Base-by-base conservation (phyloP, 1,140 invertebrate genomes). In the Anoplophora glabripennis region DNA sequence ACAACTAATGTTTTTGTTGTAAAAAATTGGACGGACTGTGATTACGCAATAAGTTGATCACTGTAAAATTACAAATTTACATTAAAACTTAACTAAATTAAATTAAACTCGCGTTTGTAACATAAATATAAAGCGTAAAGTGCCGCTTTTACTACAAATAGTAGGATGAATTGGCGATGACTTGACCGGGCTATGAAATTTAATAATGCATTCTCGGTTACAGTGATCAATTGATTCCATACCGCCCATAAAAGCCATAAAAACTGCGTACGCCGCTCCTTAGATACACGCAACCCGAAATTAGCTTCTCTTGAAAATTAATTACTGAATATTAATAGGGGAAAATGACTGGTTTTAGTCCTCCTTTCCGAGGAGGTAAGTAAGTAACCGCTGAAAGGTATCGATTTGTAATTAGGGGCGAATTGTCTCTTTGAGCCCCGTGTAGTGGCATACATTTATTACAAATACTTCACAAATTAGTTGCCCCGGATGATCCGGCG, bases 381-480 rank as follows among this genome's bases (percentile, higher is more conserved):
- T 70, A 66, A 70, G 68, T 67, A 70, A 69, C 68, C 68, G 68
- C 61, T 72, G 70, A 72, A 70, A 72, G 66, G 63, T 72, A 72
- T 72, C 61, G 70, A 72, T 72, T 72, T 61, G 64, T 69, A 72
- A 72, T 72, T 70, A 72, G 63, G 53, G 35, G 37, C 48, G 53
- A 55, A 57, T 66, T 57, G 61, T 69, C 57, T 69, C 61, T 67
- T 62, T 67, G 56, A 62, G 56, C 57, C 34, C 49, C 41, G 38
- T 10, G 48, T 53, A 49, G 34, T 52, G 41, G 41, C 5, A 17
- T 21, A 54, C 38, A 63, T 61, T 61, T 61, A 61, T 57, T 61
- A 57, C 38, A 59, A 63, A 63, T 63, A 55, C 51, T 53, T 51
- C 41, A 18, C 14, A 40, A 51, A 57, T 11, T 57, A 40, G 17